Percentiles rank a stretch among this genome's conserved stretches.
These are phyloP conservation scores for Pipa parva DNA, from an alignment of 2,113 vertebrate species.

Conservation along the genomic window DNA sequence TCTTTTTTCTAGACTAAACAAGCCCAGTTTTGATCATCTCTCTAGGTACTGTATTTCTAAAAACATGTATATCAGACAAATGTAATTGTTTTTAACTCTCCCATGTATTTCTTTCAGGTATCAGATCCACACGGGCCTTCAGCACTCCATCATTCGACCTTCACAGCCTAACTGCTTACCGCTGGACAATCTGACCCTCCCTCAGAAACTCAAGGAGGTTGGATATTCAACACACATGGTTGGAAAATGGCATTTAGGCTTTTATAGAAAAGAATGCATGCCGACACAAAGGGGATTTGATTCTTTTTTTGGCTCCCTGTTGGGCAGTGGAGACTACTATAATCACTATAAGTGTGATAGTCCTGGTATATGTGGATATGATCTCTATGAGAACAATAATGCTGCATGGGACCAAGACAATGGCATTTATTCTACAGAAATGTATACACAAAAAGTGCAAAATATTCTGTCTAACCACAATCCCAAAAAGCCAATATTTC, in stretches of 20 bases:
- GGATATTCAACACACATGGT: slow-evolving; percentile 96
- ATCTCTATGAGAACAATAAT: slow-evolving; percentile 87
- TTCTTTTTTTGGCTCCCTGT: slow-evolving; percentile 89
- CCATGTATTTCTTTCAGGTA: slow-evolving; percentile 76
- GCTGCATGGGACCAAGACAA: slow-evolving; percentile 89
- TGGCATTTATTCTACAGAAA: slow-evolving; percentile 87
- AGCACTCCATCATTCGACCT: slow-evolving; percentile 91
- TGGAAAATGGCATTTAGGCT: slow-evolving; percentile 96
- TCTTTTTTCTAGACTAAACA: no score
- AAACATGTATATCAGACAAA: neutral
- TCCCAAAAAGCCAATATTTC: slow-evolving; percentile 78
- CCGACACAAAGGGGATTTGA: slow-evolving; percentile 91
- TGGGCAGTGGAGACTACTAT: slow-evolving; percentile 94
- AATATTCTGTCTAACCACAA: slow-evolving; percentile 79
- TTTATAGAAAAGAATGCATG: slow-evolving; percentile 90
- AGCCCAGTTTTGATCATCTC: no score
- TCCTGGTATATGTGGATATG: slow-evolving; percentile 86
- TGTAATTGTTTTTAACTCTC: slow-evolving; percentile 12
- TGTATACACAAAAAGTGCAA: slow-evolving; percentile 87
- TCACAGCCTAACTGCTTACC: slow-evolving; percentile 93
- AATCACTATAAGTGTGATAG: slow-evolving; percentile 95
- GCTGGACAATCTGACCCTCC: slow-evolving; percentile 84
- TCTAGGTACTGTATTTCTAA: no score
- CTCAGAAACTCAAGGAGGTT: slow-evolving; percentile 86
- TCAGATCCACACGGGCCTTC: slow-evolving; percentile 96